Evolutionary conservation across 2,888 invertebrate genomes (phyloP).

Genomic region (Agonopterix alstromeriana): DNA sequence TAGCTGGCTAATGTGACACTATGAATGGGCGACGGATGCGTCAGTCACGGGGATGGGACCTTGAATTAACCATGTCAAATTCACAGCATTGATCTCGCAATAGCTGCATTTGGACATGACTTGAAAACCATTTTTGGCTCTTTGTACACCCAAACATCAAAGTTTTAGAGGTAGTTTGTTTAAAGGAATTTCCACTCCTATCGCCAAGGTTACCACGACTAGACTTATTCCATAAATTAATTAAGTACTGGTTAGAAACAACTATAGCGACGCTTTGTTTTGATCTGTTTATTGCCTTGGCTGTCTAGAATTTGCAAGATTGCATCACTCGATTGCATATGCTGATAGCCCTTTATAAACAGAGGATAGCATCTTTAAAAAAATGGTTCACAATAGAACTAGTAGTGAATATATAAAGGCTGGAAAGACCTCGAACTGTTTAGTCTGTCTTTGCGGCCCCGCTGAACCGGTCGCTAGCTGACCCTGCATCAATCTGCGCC

Average conservation of each 20-base stretch:
- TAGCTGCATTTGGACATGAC: slow-evolving; percentile 26
- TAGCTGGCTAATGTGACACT: slow-evolving; percentile 20
- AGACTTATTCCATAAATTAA: too few species aligned
- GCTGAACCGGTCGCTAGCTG: slow-evolving; percentile 52
- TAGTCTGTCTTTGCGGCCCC: slow-evolving; percentile 55
- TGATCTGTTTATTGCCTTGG: too few species aligned
- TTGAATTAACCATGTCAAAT: slow-evolving; percentile 62
- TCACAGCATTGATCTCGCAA: slow-evolving; percentile 39
- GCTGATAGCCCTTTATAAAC: too few species aligned
- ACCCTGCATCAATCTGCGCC: slow-evolving; percentile 15
- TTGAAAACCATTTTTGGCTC: slow-evolving; percentile 14
- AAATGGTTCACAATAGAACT: too few species aligned
- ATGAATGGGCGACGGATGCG: slow-evolving; percentile 53
- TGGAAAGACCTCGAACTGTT: slow-evolving; percentile 56
- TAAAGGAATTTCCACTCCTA: too few species aligned
- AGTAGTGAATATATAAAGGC: slow-evolving; percentile 54
- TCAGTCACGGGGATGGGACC: slow-evolving; percentile 49
- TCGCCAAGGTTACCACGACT: too few species aligned
- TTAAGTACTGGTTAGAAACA: too few species aligned
- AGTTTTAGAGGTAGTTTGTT: too few species aligned
- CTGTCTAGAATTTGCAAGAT: too few species aligned
- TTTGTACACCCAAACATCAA: neutral
- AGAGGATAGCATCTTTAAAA: too few species aligned
- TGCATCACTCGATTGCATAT: too few species aligned
- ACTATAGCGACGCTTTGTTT: too few species aligned